Base-by-base conservation (phyloP, 1,140 invertebrate species). In the Hylyphantes graminicola region DNA sequence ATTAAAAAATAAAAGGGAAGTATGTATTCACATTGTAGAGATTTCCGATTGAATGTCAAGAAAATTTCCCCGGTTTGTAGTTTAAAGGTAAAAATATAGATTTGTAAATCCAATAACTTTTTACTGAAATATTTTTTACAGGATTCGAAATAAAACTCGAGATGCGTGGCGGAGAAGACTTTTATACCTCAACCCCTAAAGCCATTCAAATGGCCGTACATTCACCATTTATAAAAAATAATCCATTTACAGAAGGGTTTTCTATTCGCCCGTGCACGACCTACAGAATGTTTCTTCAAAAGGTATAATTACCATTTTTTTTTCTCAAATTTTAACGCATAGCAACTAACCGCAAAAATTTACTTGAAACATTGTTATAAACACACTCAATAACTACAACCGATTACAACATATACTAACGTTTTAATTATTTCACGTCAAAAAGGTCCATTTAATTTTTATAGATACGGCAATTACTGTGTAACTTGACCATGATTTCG, bases 121-220 rank as follows among this genome's bases (percentile, higher is more conserved):
- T 64, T 15, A n/a, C 3, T 10, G 17, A 64, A n/a, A 7, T 64
- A 7, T n/a, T 13, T 7, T 68, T 13, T 48, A 48, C 51, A 73
- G 72, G 59, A 48, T n/a, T 76, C 19, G 35, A 76, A n/a, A 76
- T 76, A 7, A 15, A 15, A 59, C 10, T 74, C 17, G 7, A 6
- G 21, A 74, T 51, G 0, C 5, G 13, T 11, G n/a, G 12, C 12
- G 19, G 51, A 9, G 65, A 80, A 5, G n/a, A 80, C 13, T 80
- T 80, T n/a, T 80, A 80, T 50, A 13, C 51, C 0, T 53, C 65
- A 6, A 80, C 77, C 2, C 77, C 77, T 19, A 21, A 64, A 7
- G 65, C 53, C 17, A 80, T 80, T n/a, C 77, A 80, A 54, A 80
- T 80, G 77, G 64, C 54, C 3, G 65, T 80, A 2, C 77, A 80